Evolutionary conservation across 1,140 invertebrate genomes (phyloP), one percentile per base, ranked within the genome.

Genomic region (Fopius arisanus): DNA sequence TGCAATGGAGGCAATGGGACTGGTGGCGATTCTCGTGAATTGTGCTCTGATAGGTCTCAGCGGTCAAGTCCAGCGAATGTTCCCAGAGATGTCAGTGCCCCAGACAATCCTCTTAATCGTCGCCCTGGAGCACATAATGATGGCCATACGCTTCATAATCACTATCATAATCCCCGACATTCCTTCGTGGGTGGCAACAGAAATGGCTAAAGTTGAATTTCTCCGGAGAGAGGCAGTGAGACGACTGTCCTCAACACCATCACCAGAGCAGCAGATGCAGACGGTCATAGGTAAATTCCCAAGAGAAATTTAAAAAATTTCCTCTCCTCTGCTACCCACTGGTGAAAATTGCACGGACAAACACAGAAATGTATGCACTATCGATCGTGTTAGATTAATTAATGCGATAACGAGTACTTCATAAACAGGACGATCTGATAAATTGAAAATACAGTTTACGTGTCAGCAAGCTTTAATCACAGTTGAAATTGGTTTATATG

Each of bases 11-110:
- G 91, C 96, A 21, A 96, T 98, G 91, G 95, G 96, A n/a, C 90
- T 96, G 0, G 92, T 97, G 40, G 96, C 97, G 0, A 96, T 98
- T 10, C 89, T 97, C 75, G 97, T 98, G 0, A 98, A 99, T 87
- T 98, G 96, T 89, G 96, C 96, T 0, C 88, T 99, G 29, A 96
- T 99, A 75, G 96, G 96, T 23, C 90, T 98, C 4, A 97, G 96
- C 2, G 96, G 96, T 1, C 94, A 96, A 80, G 93, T 98, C 6
- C 93, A 96, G 76, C 89, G 96, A 69, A 91, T 97, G 89, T 93
- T 96, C 83, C 96, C 97, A 0, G 93, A 94, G 71, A 91, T 97
- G 83, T 95, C 94, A 21, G 92, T 93, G 0, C 94, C 93, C 2
- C 94, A 96, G 82, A 96, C 94, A 14, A 93, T 98, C 70, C 88